phyloP scores from a whole-genome alignment of 23 tunicate species.

The Phallusia fumigata region DNA sequence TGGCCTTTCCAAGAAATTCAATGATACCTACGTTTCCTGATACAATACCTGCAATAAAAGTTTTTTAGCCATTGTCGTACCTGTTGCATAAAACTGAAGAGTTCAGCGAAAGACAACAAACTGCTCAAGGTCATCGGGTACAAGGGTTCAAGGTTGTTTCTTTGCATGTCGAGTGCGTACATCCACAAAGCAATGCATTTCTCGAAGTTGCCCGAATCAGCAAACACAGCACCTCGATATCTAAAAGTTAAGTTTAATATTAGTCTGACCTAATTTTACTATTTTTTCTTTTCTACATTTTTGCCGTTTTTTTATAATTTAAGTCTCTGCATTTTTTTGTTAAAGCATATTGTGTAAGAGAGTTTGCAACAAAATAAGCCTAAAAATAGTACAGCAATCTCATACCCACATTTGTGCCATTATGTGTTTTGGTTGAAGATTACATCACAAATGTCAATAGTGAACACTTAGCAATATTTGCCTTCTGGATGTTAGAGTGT shows the following conservation, averaged over 20 bases:
- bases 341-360: no score
- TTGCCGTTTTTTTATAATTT: background rate
- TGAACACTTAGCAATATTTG: no score
- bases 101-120: slow-evolving; percentile 75
- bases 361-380: no score
- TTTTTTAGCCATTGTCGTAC: no score
- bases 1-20: no score
- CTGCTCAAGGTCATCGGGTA: slow-evolving; percentile 92
- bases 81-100: slow-evolving; percentile 86
- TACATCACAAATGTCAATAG: no score
- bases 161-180: slow-evolving; percentile 91
- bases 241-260: slow-evolving; percentile 27
- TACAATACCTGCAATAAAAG: no score
- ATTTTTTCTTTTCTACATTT: background rate
- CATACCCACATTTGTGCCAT: no score
- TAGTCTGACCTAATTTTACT: background rate
- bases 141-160: slow-evolving; percentile 66
- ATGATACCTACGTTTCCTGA: no score
- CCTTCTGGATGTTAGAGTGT: no score
- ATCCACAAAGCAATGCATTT: slow-evolving; percentile 76
- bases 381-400: no score
- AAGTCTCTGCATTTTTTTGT: background rate
- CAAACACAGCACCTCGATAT: slow-evolving; percentile 87
- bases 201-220: slow-evolving; percentile 85
- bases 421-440: no score